A percentile compares a stretch with the other conserved stretches of the same genome.
These are phyloP conservation scores for Pheosia tremula DNA, from an alignment of 2,888 invertebrate genomes.

Conservation along the genomic window DNA sequence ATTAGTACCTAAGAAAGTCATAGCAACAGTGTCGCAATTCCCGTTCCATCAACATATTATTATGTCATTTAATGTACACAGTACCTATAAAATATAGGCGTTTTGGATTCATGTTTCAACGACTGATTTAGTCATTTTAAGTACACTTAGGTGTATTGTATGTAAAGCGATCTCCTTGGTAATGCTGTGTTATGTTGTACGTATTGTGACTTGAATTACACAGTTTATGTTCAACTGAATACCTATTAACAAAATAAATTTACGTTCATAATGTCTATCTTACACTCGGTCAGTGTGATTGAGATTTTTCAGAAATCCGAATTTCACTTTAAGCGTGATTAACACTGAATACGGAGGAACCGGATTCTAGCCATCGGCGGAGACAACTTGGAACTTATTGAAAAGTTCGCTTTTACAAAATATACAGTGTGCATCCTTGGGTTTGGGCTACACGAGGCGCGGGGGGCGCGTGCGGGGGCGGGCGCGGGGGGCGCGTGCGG, in stretches of 20 bases:
- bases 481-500: conserved; percentile 12
- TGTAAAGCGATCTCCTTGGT: conserved; percentile 80
- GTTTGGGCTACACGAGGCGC: neutral
- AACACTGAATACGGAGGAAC: conserved; percentile 13
- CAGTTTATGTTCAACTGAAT: conserved; percentile 58
- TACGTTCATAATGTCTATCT: conserved; percentile 16
- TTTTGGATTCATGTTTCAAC: conserved; percentile 57
- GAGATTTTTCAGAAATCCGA: conserved; percentile 19
- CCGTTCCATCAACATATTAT: conserved; percentile 46
- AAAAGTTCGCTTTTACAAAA: conserved; percentile 44
- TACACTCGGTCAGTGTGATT: conserved; percentile 18
- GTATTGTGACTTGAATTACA: conserved; percentile 47
- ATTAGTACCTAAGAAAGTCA: neutral
- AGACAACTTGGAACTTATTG: conserved; percentile 24
- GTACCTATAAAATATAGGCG: conserved; percentile 58
- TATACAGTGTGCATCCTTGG: conserved; percentile 26
- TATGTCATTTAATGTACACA: conserved; percentile 59
- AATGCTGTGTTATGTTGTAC: conserved; percentile 62
- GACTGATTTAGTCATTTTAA: conserved; percentile 52
- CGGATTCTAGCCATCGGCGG: neutral
- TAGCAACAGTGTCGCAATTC: conserved; percentile 57
- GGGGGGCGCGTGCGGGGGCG: conserved; percentile 10
- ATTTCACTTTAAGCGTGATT: conserved; percentile 19
- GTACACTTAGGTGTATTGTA: conserved; percentile 54
- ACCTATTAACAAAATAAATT: conserved; percentile 13